A percentile compares a stretch with the other conserved stretches of the same genome.
Conservation (phyloP, 2,113 vertebrate species). For the Ascaphus truei region DNA sequence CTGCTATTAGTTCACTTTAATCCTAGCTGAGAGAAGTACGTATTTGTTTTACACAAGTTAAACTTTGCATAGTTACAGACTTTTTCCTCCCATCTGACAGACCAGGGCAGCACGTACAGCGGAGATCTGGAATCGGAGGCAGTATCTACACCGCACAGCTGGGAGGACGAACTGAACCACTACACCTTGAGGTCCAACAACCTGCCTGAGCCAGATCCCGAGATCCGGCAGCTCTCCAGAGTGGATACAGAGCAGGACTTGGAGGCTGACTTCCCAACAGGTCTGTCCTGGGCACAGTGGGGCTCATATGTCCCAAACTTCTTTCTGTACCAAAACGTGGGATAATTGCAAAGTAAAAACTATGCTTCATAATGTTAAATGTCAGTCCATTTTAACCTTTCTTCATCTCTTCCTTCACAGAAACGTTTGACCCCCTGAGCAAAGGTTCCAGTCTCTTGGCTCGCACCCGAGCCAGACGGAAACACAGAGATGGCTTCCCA, state of each 20-base stretch:
- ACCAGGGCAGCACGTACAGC: slow-evolving; percentile 79
- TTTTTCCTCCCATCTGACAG: no score
- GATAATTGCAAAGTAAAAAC: not conserved
- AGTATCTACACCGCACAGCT: slow-evolving; percentile 82
- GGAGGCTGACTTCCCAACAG: slow-evolving; percentile 84
- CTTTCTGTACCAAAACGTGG: not conserved
- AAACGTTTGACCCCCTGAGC: slow-evolving; percentile 73
- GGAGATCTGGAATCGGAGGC: slow-evolving; percentile 87
- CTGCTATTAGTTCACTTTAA: no score
- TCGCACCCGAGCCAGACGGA: slow-evolving; percentile 68
- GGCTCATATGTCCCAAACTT: not conserved
- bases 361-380: not conserved
- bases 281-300: slow-evolving; percentile 54
- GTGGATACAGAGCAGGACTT: slow-evolving; percentile 75
- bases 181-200: slow-evolving; percentile 59
- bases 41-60: no score
- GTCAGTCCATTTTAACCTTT: not conserved
- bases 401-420: slow-evolving; percentile 39
- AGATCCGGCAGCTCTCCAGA: slow-evolving; percentile 54
- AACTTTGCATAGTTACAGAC: no score
- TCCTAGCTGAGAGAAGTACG: no score
- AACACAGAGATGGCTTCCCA: slow-evolving; percentile 74
- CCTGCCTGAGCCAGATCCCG: slow-evolving; percentile 56
- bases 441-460: slow-evolving; percentile 64
- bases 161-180: slow-evolving; percentile 83